Evolutionary conservation across 2,113 vertebrate species (phyloP).

Genomic region (Astur gentilis): DNA sequence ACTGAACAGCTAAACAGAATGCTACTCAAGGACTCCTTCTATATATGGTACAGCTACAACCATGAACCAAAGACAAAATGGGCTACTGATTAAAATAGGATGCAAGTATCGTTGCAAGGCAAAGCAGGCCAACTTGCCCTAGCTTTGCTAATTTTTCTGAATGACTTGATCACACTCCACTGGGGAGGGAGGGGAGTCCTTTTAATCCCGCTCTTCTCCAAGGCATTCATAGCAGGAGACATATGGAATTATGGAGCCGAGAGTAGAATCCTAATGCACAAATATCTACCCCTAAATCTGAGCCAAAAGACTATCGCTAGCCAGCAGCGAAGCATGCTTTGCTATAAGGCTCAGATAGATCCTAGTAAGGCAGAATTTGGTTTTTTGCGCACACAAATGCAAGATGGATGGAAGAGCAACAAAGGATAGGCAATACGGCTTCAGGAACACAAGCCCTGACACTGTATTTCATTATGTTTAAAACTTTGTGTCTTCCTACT

Average conservation of each 20-base stretch:
- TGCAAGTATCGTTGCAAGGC: neutral
- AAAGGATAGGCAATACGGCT: accelerated
- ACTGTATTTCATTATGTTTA: neutral
- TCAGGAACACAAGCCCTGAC: neutral
- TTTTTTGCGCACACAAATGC: neutral
- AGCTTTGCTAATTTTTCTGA: neutral
- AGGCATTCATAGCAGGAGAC: neutral
- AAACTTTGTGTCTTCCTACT: neutral
- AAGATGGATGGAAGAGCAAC: neutral
- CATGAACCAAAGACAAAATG: neutral
- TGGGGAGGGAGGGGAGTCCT: neutral
- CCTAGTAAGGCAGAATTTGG: neutral
- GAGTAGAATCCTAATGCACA: neutral
- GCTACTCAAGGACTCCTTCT: neutral
- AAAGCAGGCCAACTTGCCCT: neutral
- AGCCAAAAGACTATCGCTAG: neutral
- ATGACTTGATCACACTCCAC: neutral
- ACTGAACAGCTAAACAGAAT: neutral
- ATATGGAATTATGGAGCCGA: accelerated
- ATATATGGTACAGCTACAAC: neutral
- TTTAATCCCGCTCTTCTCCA: neutral
- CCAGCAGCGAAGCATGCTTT: neutral
- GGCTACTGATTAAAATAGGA: neutral
- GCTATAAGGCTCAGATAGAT: neutral
- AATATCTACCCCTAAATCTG: neutral